Evolutionary conservation across 2,797 vertebrate species (phyloP).

Genomic region (Myotis planiceps): DNA sequence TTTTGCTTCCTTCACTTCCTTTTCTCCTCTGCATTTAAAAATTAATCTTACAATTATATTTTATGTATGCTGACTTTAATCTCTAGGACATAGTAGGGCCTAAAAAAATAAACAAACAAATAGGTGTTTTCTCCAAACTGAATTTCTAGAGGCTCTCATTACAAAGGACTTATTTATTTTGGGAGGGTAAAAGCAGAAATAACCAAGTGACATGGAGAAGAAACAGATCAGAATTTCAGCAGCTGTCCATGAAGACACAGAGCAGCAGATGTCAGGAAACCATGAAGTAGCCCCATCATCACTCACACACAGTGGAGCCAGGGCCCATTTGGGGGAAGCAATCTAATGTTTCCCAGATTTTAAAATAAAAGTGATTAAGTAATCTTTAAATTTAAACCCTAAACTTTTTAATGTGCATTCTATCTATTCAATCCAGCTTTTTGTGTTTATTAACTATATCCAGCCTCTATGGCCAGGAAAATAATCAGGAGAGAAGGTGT

Average conservation of each 20-base stretch:
- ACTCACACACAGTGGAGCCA: neutral
- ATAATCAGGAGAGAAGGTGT: neutral
- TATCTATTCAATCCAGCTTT: neutral
- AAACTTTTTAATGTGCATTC: constrained; percentile 2
- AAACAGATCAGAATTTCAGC: constrained; percentile 53
- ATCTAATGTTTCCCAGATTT: constrained; percentile 68
- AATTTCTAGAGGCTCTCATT: constrained; percentile 27
- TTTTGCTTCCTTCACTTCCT: constrained; percentile 3
- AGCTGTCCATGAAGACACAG: constrained; percentile 60
- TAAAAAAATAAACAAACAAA: constrained; percentile 46
- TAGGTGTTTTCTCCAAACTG: neutral
- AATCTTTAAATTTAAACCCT: constrained; percentile 41
- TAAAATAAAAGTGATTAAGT: constrained; percentile 54
- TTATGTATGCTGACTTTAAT: neutral
- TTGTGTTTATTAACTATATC: neutral
- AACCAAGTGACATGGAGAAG: constrained; percentile 66
- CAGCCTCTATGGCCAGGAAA: neutral
- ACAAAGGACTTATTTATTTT: constrained; percentile 44
- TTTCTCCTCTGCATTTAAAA: constrained; percentile 10
- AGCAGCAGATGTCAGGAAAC: constrained; percentile 69
- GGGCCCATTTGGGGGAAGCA: neutral
- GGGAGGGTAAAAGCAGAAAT: constrained; percentile 52
- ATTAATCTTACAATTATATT: neutral
- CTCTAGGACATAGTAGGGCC: neutral
- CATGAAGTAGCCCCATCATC: neutral